A percentile compares a stretch with the other conserved stretches of the same genome.
phyloP scores from a whole-genome alignment of 2,888 invertebrate genomes.

The Spisula solida region DNA sequence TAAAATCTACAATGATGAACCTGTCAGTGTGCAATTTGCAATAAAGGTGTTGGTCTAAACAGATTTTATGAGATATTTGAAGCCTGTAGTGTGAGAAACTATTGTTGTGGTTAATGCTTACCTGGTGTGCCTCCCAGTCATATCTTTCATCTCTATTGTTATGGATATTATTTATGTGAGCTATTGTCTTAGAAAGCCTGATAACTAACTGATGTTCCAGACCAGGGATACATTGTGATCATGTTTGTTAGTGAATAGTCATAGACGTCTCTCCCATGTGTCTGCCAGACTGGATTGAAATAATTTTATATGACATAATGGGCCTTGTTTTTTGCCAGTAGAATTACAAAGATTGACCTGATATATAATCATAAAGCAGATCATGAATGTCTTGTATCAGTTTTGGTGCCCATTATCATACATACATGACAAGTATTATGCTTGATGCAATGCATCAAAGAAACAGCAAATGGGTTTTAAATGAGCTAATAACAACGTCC shows the following conservation, averaged over 20 bases:
- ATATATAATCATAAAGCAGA: not conserved
- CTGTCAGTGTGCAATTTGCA: not conserved
- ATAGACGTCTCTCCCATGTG: not conserved
- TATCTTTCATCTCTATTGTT: conserved; percentile 28
- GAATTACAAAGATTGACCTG: not conserved
- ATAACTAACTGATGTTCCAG: not conserved
- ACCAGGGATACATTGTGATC: not conserved
- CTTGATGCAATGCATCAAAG: too few relatives aligned
- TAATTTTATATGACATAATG: not conserved
- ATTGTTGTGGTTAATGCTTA: not conserved
- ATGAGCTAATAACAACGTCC: too few relatives aligned
- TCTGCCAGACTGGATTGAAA: conserved; percentile 1
- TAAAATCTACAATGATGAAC: not conserved
- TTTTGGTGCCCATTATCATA: too few relatives aligned
- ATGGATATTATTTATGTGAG: conserved; percentile 19
- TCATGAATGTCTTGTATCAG: too few relatives aligned
- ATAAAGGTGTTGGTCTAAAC: conserved; percentile 16
- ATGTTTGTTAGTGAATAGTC: conserved; percentile 14
- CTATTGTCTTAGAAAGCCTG: not conserved
- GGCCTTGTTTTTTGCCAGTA: not conserved
- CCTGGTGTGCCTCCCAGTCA: not conserved
- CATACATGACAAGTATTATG: too few relatives aligned
- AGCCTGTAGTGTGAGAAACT: not conserved
- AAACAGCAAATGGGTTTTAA: too few relatives aligned
- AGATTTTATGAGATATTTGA: conserved; percentile 24